Percentiles rank a stretch among this genome's conserved stretches.
Conservation (phyloP, 1,140 invertebrate species). For the Cardiocondyla obscurior region DNA sequence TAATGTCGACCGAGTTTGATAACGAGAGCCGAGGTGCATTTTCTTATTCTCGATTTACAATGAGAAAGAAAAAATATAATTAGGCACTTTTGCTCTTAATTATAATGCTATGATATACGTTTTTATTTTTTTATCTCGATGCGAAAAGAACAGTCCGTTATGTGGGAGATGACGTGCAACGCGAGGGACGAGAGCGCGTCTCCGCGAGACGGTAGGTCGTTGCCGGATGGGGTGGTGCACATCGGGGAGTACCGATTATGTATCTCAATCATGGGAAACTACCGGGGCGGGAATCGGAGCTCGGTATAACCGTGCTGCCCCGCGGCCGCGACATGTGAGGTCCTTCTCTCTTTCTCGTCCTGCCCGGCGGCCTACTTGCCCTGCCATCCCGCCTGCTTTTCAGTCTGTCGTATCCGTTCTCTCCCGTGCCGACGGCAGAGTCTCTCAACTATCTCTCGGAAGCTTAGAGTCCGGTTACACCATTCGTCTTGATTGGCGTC, state of each 20-base stretch:
- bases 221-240: slow-evolving; percentile 5
- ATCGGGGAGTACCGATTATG: slow-evolving; percentile 71
- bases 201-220: slow-evolving; percentile 34
- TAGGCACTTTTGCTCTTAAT: too few species aligned
- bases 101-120: too few species aligned
- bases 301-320: slow-evolving; percentile 69
- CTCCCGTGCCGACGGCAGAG: slow-evolving; percentile 33
- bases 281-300: slow-evolving; percentile 74
- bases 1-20: neutral
- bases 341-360: slow-evolving; percentile 48
- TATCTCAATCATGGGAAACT: slow-evolving; percentile 78
- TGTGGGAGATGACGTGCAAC: neutral
- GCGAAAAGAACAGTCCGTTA: neutral
- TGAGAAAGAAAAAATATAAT: too few species aligned
- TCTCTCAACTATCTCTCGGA: slow-evolving; percentile 48
- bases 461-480: slow-evolving; percentile 23
- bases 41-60: too few species aligned
- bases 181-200: neutral
- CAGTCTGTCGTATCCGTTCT: slow-evolving; percentile 14
- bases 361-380: slow-evolving; percentile 2
- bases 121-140: too few species aligned
- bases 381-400: neutral
- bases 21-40: neutral
- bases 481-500: slow-evolving; percentile 7
- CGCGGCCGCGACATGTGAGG: slow-evolving; percentile 76